Evolutionary conservation across 2,888 invertebrate species (phyloP).

Genomic region (Tetropium fuscum): DNA sequence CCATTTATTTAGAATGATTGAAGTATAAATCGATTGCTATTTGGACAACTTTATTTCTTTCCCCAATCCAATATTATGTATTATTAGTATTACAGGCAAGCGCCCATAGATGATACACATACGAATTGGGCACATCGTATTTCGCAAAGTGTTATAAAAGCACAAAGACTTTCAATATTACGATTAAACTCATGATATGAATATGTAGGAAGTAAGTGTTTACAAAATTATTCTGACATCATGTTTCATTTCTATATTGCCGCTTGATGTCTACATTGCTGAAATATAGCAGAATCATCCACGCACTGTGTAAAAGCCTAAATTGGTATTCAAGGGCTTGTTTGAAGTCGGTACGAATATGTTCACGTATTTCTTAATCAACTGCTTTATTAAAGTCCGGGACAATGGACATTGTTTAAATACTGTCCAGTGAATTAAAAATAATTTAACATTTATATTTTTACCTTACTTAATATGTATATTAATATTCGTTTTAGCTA

Average conservation of each 20-base stretch:
- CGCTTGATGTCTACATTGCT: constrained; percentile 3
- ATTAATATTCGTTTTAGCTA: too few species aligned
- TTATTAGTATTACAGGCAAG: not conserved
- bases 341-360: constrained; percentile 12
- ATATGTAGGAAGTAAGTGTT: constrained; percentile 38
- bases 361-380: constrained; percentile 22
- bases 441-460: too few species aligned
- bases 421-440: constrained; percentile 12
- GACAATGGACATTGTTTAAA: constrained; percentile 22
- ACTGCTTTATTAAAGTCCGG: too few species aligned
- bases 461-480: too few species aligned
- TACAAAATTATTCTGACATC: constrained; percentile 34
- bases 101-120: constrained; percentile 3
- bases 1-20: too few species aligned
- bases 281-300: not conserved
- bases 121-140: constrained; percentile 22
- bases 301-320: not conserved
- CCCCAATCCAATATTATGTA: too few species aligned
- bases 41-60: too few species aligned
- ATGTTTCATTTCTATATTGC: constrained; percentile 6
- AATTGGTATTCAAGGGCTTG: constrained; percentile 2
- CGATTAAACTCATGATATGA: constrained; percentile 41
- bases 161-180: constrained; percentile 39
- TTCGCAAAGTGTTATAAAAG: constrained; percentile 35
- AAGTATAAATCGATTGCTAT: too few species aligned